Evolutionary conservation across 2,797 vertebrate genomes (phyloP), one percentile per base, ranked within the genome.

Genomic region (Sebastes elongatus): DNA sequence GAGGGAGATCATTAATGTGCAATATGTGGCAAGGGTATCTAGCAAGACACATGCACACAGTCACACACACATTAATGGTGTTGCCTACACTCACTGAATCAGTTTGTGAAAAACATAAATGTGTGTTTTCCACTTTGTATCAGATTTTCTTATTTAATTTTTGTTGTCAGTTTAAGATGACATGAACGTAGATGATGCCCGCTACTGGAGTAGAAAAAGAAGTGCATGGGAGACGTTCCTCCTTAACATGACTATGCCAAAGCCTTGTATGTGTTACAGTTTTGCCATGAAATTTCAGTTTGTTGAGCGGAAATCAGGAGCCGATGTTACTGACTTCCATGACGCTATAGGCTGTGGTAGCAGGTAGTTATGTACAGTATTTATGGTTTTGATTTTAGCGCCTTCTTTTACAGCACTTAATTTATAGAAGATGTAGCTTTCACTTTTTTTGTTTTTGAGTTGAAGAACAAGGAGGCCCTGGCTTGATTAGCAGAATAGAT

Each of bases 311-410:
- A 83, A 80, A 56, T 72, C 61, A 25, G 78, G 55, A 77, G 71
- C 74, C 10, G 60, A 63, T 27, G 38, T 74, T 83, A 76, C 75
- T 80, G 59, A 74, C 74, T 84, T 83, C 64, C 25, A 10, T 70
- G 83, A 88, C 14, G 63, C 84, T 38, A 49, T 49, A 53, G 77
- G 87, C 78, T 78, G 87, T 82, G 68, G 84, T 91, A 89, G 89
- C 90, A 89, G 82, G 86, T 82, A 88, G 90, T 83, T 86, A 82
- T 97, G 96, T 97, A 98, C 96, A 97, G 97, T 97, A 97, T 97
- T 98, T 97, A 97, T 97, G 95, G 87, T 97, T 97, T 94, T 86
- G 78, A 92, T 95, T 95, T 96, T 94, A 89, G 83, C 72, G 77
- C 89, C 84, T 89, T 87, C 91, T 96, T 94, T 94, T 93, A 94